phyloP scores from a whole-genome alignment of 2,113 vertebrate species.

The Rhipidura dahli region DNA sequence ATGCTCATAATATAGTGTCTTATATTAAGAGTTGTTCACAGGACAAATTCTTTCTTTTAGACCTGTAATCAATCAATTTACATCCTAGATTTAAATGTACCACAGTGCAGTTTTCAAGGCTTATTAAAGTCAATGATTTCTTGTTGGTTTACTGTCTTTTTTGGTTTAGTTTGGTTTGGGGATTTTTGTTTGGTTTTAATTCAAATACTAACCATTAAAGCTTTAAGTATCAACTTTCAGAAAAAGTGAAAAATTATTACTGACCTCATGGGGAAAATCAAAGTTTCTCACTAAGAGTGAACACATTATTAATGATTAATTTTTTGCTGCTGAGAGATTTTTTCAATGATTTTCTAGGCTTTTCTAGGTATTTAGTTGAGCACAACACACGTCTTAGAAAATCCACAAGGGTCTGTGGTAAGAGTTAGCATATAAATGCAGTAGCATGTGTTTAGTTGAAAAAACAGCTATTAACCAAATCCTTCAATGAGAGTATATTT shows the following conservation, averaged over 20 bases:
- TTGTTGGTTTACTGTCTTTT: not conserved
- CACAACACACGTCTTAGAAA: not conserved
- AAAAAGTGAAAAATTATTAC: not conserved
- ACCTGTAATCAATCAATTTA: not conserved
- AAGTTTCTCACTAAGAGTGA: not conserved
- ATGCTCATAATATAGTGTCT: not conserved
- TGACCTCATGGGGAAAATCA: not conserved
- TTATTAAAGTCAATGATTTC: not conserved
- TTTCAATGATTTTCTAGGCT: not conserved
- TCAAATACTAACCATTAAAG: not conserved
- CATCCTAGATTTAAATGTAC: not conserved
- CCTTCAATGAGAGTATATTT: not conserved
- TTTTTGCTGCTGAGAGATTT: not conserved
- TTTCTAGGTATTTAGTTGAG: not conserved
- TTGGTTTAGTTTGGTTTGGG: not conserved
- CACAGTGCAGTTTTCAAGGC: not conserved
- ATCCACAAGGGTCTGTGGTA: not conserved
- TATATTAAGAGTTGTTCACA: not conserved
- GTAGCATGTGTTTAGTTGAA: not conserved
- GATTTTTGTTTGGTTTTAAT: not conserved
- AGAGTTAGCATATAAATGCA: not conserved
- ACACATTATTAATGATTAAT: not conserved
- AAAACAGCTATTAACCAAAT: not conserved
- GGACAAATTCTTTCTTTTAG: not conserved
- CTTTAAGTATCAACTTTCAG: not conserved